phyloP scores from a whole-genome alignment of 1,140 invertebrate species.

The Nautilus pompilius region DNA sequence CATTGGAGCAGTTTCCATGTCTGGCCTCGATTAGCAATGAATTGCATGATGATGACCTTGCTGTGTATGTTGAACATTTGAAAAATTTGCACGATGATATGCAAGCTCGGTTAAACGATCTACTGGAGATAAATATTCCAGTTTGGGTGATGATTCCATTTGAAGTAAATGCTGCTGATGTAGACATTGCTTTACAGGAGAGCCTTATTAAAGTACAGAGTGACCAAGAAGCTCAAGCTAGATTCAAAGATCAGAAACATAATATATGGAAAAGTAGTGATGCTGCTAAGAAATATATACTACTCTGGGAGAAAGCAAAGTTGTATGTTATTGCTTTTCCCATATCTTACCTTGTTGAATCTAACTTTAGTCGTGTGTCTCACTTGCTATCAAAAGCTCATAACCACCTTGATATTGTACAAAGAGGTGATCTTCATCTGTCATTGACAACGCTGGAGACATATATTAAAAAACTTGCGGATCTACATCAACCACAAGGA shows the following conservation, averaged over 20 bases:
- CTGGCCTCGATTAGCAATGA: background rate
- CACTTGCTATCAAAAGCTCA: background rate
- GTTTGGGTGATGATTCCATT: background rate
- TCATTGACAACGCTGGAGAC: background rate
- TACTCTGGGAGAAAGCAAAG: background rate
- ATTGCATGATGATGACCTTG: background rate
- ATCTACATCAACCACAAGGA: background rate
- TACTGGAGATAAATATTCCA: background rate
- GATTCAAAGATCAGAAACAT: no score
- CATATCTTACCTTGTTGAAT: background rate
- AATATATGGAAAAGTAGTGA: background rate
- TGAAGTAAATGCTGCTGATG: background rate
- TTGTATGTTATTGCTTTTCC: background rate
- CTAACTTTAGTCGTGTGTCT: background rate
- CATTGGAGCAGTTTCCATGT: background rate
- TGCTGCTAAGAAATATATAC: background rate
- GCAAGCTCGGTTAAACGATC: background rate
- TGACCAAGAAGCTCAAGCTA: background rate
- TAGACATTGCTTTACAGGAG: background rate
- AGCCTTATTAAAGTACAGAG: background rate
- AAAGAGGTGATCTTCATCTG: background rate
- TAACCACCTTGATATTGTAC: background rate
- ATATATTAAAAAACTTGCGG: background rate
- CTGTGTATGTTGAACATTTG: background rate
- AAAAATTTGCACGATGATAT: background rate